Conservation (phyloP, 1,140 invertebrate genomes). For the Nylanderia fulva region DNA sequence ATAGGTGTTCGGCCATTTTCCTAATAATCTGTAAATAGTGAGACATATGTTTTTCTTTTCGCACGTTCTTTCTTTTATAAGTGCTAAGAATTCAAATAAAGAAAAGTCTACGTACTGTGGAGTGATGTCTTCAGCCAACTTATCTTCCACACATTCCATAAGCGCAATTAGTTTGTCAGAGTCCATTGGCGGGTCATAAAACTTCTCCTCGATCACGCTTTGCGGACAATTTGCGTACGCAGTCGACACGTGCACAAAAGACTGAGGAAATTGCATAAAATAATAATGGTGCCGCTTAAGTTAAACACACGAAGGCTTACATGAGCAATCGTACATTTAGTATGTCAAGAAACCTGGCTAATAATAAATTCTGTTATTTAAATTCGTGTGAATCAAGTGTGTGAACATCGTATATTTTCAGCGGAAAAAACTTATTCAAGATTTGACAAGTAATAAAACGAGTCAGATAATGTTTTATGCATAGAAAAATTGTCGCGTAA, state of each 20-base stretch:
- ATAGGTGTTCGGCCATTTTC: slow-evolving; percentile 90
- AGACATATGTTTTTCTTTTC: neutral
- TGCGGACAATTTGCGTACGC: slow-evolving; percentile 88
- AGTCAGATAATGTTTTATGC: neutral
- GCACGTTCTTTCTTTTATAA: too few species aligned
- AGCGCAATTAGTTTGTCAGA: slow-evolving; percentile 88
- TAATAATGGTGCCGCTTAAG: neutral
- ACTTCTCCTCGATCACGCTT: slow-evolving; percentile 86
- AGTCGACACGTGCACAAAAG: slow-evolving; percentile 89
- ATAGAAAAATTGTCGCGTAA: neutral
- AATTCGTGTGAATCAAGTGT: slow-evolving; percentile 26
- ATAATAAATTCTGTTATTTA: slow-evolving; percentile 9
- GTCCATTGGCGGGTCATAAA: slow-evolving; percentile 86
- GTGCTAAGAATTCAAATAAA: neutral
- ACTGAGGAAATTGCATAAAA: slow-evolving; percentile 79
- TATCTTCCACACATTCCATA: slow-evolving; percentile 89
- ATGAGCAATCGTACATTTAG: slow-evolving; percentile 85
- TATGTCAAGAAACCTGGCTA: slow-evolving; percentile 82
- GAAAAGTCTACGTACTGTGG: slow-evolving; percentile 85
- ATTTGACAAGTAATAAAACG: neutral
- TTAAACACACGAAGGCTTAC: slow-evolving; percentile 47
- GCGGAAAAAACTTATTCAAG: neutral
- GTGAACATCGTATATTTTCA: slow-evolving; percentile 63
- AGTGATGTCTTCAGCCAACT: slow-evolving; percentile 88
- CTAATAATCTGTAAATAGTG: slow-evolving; percentile 83